Evolutionary conservation across 2,888 invertebrate genomes (phyloP), one percentile per base, ranked within the genome.

Genomic region (Xylota segnis): DNA sequence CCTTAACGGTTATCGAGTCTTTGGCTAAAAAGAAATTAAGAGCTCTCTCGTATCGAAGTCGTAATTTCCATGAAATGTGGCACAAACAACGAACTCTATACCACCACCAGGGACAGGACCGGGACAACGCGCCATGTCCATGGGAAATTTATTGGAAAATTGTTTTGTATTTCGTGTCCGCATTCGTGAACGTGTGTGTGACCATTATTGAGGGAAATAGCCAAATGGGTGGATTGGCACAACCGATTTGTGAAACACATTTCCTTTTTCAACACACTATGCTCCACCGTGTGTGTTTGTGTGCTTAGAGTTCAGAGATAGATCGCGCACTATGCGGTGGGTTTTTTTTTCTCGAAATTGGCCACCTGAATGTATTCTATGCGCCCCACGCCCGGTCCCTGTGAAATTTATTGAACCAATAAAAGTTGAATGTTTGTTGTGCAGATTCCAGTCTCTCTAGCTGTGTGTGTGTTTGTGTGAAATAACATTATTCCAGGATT

Each of bases 111-210:
- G 5, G 5, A 2, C 16, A n/a, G 7, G 5, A 23, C 23, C 23
- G 29, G 43, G 59, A 50, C 29, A 58, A 29, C 71, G 59, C 75
- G 66, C 54, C 74, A 72, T 78, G 81, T 81, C 81, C 71, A 81
- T 75, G 45, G 58, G 81, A 84, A 71, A 84, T 84, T 84, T 84
- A 84, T 84, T 81, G 65, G 75, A 84, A 84, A 84, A 71, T 81
- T 81, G 84, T 79, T 84, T 75, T 74, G 40, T 61, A 63, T 50
- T 52, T 77, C 61, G 52, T 66, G 71, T 81, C 63, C 68, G 72
- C 83, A 56, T 70, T 70, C 52, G 70, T 79, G 63, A 65, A 40
- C 65, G 43, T 16, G 43, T 56, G 29, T 37, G 58, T 32, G 34
- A 27, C 61, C 40, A 40, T 37, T 40, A 56, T 68, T 32, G 32